Conservation (phyloP, 2,113 vertebrate species). For the Galbula dea region DNA sequence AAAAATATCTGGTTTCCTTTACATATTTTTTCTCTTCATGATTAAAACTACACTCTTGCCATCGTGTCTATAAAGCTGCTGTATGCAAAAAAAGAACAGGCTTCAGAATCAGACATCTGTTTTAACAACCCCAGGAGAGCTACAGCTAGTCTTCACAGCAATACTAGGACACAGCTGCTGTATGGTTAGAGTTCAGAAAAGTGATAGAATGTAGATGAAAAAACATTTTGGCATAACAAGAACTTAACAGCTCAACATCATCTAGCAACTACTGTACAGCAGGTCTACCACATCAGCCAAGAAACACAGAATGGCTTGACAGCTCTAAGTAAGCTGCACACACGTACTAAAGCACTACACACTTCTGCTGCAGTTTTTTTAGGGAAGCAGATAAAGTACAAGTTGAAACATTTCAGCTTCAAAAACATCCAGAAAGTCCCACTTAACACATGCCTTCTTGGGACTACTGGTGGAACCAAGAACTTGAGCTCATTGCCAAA, state of each 20-base stretch:
- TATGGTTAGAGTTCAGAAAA: neutral
- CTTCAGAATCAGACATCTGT: neutral
- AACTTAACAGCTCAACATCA: neutral
- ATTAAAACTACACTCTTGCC: neutral
- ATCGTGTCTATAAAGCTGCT: neutral
- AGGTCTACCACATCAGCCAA: neutral
- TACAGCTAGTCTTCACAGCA: neutral
- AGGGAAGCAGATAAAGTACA: too few species aligned
- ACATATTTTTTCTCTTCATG: neutral
- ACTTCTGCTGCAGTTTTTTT: neutral
- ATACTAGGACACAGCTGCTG: neutral
- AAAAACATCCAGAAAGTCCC: neutral
- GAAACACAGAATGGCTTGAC: neutral
- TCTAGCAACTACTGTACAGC: neutral
- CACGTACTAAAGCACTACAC: neutral
- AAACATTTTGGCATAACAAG: neutral
- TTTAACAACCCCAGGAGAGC: neutral
- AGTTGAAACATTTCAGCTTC: neutral
- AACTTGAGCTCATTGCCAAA: neutral
- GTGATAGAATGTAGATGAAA: accelerated
- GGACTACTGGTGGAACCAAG: neutral
- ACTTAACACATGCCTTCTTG: neutral
- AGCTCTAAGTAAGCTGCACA: neutral
- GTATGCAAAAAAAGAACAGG: neutral
- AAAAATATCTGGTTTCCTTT: neutral